phyloP scores from a whole-genome alignment of 2,797 vertebrate species.

The Artibeus lituratus region DNA sequence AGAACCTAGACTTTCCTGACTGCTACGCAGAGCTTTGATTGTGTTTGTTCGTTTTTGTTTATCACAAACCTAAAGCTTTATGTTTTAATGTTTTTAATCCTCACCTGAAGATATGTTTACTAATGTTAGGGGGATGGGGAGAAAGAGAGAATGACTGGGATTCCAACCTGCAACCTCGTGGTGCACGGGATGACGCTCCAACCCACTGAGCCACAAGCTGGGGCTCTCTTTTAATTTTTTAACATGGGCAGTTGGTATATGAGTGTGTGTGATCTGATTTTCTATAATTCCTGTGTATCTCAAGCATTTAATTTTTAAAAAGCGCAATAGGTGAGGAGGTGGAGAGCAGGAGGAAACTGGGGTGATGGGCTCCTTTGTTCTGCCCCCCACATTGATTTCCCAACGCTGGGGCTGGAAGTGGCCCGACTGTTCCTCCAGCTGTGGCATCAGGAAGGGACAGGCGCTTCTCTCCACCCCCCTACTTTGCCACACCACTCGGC shows the following conservation, averaged over 20 bases:
- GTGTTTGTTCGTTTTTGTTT: neutral
- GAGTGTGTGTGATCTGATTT: neutral
- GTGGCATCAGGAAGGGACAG: neutral
- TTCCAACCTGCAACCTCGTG: neutral
- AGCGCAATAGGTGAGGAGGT: neutral
- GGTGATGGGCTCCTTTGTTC: neutral
- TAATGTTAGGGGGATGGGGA: neutral
- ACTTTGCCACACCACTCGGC: neutral
- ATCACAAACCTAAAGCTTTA: neutral
- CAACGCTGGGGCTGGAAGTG: neutral
- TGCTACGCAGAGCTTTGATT: neutral
- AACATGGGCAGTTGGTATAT: neutral
- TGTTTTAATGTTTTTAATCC: neutral
- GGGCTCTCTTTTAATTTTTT: neutral
- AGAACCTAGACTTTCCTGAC: neutral
- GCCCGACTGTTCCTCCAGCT: neutral
- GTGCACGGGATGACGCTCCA: neutral
- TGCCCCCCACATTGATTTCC: neutral
- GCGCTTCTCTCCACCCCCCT: neutral
- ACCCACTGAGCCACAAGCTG: neutral
- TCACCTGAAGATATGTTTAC: neutral
- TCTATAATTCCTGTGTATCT: neutral
- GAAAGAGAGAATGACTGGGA: neutral
- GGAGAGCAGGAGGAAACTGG: neutral
- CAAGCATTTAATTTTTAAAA: slow-evolving; percentile 10